A percentile compares a stretch with the other conserved stretches of the same genome.
Conservation (phyloP, 2,113 vertebrate genomes). For the Fregata magnificens region DNA sequence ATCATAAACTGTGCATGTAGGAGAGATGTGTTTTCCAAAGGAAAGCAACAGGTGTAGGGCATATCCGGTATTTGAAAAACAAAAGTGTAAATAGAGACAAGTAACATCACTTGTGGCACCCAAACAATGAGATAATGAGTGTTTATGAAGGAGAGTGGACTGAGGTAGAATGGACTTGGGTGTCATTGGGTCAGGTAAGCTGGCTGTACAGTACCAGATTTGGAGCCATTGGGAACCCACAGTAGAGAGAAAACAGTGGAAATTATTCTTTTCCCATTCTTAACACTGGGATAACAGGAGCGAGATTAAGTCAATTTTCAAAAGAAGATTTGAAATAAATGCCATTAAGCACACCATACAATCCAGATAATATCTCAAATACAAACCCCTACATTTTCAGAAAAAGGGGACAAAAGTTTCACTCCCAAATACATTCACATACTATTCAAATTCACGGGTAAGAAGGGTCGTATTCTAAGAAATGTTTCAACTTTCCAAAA, state of each 20-base stretch:
- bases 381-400: background rate
- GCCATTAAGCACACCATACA: background rate
- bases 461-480: background rate
- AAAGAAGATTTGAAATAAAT: background rate
- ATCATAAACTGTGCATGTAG: background rate
- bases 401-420: background rate
- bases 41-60: conserved; percentile 7
- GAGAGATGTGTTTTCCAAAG: background rate
- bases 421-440: background rate
- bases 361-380: background rate
- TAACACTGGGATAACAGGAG: background rate
- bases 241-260: background rate
- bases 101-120: background rate
- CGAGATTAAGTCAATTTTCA: background rate
- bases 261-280: background rate
- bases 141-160: background rate
- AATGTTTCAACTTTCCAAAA: background rate
- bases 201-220: background rate
- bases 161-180: background rate
- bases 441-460: background rate
- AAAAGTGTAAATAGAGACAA: conserved; percentile 32
- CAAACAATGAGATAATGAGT: background rate
- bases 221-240: background rate
- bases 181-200: background rate
- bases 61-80: background rate